These are phyloP conservation scores for Aix galericulata DNA, from an alignment of 2,113 vertebrate genomes.

Conservation along the genomic window DNA sequence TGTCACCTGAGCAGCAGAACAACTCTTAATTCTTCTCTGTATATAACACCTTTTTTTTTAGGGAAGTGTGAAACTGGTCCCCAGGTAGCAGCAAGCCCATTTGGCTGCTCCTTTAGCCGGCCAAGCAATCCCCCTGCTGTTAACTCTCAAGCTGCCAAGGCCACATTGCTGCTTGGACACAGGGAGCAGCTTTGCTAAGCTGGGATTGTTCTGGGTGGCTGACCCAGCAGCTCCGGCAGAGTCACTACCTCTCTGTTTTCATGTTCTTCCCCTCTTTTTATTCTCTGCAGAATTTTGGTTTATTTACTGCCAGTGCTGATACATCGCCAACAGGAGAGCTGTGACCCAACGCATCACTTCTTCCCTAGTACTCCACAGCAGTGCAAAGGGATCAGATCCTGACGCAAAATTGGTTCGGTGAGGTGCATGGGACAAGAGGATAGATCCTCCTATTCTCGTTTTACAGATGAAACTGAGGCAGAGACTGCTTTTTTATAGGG, in stretches of 20 bases:
- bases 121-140: not conserved
- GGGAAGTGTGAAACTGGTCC: not conserved
- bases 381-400: not conserved
- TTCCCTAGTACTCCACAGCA: not conserved
- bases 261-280: not conserved
- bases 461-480: not conserved
- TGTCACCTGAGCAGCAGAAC: not conserved
- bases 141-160: not conserved
- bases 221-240: not conserved
- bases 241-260: not conserved
- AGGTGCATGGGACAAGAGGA: not conserved
- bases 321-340: not conserved
- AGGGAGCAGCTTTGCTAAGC: not conserved
- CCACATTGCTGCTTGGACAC: not conserved
- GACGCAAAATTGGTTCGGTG: not conserved
- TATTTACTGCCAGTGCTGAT: not conserved
- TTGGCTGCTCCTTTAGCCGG: not conserved
- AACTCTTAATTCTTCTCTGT: not conserved
- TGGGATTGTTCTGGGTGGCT: not conserved
- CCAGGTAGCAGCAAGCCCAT: not conserved
- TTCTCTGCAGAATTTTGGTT: not conserved
- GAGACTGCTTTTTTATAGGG: not conserved
- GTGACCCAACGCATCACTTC: not conserved
- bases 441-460: not conserved
- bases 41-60: not conserved